A percentile compares a stretch with the other conserved stretches of the same genome.
These are phyloP conservation scores for Tribolium castaneum DNA, from an alignment of 1,140 invertebrate genomes.

Conservation along the genomic window DNA sequence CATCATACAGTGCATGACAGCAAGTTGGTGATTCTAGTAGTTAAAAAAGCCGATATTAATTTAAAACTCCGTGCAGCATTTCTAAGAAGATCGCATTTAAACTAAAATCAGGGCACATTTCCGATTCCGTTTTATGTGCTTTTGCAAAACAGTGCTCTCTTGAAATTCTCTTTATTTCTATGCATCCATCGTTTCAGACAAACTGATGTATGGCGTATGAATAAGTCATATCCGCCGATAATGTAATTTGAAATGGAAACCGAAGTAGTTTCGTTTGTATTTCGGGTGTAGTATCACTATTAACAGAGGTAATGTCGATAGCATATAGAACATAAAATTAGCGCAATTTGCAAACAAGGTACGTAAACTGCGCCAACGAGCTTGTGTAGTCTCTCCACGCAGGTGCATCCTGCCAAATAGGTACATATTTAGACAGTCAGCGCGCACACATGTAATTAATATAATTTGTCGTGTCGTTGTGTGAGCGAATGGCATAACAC, in stretches of 20 bases:
- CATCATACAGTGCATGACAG: no score
- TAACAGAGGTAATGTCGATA: not conserved
- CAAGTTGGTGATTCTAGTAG: no score
- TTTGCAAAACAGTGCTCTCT: not conserved
- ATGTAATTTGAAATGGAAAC: no score
- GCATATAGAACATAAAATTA: not conserved
- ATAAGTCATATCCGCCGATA: no score
- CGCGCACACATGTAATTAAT: conserved; percentile 11
- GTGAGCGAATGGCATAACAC: conserved; percentile 3
- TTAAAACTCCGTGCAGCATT: no score
- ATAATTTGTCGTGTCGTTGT: conserved; percentile 27
- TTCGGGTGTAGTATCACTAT: not conserved
- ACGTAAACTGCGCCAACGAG: conserved; percentile 2
- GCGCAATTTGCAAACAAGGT: not conserved
- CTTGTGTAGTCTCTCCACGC: conserved; percentile 5
- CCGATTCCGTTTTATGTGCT: not conserved
- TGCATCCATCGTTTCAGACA: no score
- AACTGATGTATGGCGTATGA: no score
- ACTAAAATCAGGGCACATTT: not conserved
- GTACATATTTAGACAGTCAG: not conserved
- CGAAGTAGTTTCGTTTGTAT: no score
- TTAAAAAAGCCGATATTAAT: no score
- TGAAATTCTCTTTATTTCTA: no score
- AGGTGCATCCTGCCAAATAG: conserved; percentile 17
- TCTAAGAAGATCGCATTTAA: no score